These are phyloP conservation scores for Balaenoptera acutorostrata DNA, from an alignment of 2,113 vertebrate species.

Conservation along the genomic window DNA sequence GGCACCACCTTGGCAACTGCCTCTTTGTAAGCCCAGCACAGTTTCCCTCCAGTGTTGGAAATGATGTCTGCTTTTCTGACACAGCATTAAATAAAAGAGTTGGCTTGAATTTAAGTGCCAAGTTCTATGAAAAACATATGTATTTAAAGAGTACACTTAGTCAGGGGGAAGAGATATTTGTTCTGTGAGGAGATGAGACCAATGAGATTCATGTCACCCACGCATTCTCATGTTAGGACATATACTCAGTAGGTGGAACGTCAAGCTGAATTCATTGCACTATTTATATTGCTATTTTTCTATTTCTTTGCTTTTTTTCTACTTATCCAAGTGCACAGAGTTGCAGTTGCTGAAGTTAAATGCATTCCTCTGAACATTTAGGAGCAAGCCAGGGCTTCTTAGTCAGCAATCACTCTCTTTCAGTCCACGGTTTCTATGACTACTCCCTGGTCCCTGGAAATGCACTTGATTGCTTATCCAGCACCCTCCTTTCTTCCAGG, in stretches of 20 bases:
- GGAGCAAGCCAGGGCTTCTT: background rate
- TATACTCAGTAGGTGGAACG: rapidly evolving
- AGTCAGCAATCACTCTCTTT: background rate
- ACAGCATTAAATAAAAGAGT: background rate
- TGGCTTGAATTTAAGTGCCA: background rate
- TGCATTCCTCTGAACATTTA: background rate
- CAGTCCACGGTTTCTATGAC: background rate
- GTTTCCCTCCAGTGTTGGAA: background rate
- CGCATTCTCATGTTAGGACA: background rate
- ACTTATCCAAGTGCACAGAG: background rate
- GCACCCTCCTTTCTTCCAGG: background rate
- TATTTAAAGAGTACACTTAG: background rate
- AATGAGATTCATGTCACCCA: background rate
- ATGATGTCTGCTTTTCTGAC: background rate
- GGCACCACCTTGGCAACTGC: too few species aligned
- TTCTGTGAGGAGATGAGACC: background rate
- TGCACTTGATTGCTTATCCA: background rate
- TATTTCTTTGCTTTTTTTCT: background rate
- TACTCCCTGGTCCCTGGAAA: background rate
- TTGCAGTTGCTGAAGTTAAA: background rate
- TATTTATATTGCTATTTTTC: background rate
- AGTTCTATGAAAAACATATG: background rate
- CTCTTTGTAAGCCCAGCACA: background rate
- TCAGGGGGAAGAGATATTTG: background rate
- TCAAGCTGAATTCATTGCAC: background rate